Conservation (phyloP, 2,113 vertebrate genomes). For the Labeo rohita region DNA sequence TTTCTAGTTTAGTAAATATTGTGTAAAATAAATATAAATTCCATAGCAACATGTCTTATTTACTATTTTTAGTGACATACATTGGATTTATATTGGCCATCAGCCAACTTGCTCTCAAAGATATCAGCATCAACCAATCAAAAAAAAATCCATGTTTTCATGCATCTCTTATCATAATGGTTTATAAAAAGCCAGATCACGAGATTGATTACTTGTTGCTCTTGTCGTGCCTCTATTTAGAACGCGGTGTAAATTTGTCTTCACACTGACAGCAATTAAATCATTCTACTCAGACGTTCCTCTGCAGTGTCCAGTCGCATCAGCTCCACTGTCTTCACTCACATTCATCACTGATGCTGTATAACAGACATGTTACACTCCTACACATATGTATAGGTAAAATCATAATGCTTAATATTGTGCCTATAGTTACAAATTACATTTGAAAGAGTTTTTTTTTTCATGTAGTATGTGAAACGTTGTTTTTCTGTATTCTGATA, state of each 20-base stretch:
- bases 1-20: no score
- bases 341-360: background rate
- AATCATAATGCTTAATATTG: background rate
- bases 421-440: background rate
- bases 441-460: background rate
- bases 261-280: slow-evolving; percentile 9
- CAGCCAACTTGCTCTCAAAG: background rate
- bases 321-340: background rate
- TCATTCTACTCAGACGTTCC: background rate
- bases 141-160: background rate
- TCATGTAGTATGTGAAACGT: background rate
- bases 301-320: background rate
- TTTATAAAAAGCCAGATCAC: background rate
- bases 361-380: background rate
- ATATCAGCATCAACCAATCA: background rate
- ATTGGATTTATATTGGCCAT: background rate
- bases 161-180: background rate
- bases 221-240: background rate
- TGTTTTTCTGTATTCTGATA: background rate
- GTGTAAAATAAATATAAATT: no score
- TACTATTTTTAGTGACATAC: no score
- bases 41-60: no score
- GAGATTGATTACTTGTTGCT: background rate
- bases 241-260: background rate
- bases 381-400: background rate